Evolutionary conservation across 1,140 invertebrate species (phyloP).

Genomic region (Lycorma delicatula): DNA sequence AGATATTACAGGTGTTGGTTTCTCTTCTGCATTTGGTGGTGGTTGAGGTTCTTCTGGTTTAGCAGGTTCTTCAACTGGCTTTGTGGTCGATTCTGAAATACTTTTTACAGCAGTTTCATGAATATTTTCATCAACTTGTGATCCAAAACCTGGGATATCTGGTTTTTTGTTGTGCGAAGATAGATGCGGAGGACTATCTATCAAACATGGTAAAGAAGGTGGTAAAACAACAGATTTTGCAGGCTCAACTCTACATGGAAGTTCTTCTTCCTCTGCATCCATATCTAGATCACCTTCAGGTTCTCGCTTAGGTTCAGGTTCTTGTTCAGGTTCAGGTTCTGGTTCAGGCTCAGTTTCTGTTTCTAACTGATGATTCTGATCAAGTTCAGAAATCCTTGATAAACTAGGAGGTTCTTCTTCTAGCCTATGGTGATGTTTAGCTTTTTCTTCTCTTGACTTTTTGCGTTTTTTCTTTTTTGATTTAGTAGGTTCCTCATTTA

Average conservation of each 20-base stretch:
- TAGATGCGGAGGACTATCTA: constrained; percentile 38
- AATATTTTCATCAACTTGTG: constrained; percentile 51
- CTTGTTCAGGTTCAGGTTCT: constrained; percentile 14
- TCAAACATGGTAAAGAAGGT: constrained; percentile 41
- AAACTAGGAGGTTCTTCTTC: constrained; percentile 11
- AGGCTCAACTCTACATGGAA: background rate
- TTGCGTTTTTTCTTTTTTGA: constrained; percentile 72
- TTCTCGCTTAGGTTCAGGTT: constrained; percentile 12
- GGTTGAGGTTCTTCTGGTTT: constrained; percentile 33
- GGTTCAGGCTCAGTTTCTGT: constrained; percentile 21
- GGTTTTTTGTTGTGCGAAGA: constrained; percentile 37
- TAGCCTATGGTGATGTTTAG: constrained; percentile 56
- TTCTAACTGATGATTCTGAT: constrained; percentile 13
- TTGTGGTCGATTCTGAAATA: constrained; percentile 47
- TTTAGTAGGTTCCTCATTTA: constrained; percentile 31
- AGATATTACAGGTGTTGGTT: constrained; percentile 72
- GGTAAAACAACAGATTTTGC: constrained; percentile 24
- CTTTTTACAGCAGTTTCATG: constrained; percentile 72
- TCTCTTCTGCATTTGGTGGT: constrained; percentile 51
- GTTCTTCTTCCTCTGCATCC: constrained; percentile 20
- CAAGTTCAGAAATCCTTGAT: constrained; percentile 19
- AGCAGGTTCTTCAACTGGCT: constrained; percentile 34
- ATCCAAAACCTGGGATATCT: constrained; percentile 61
- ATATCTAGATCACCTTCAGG: constrained; percentile 14
- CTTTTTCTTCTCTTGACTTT: constrained; percentile 66